Conservation (phyloP, 2,888 invertebrate genomes). For the Chaetoderma sp. region DNA sequence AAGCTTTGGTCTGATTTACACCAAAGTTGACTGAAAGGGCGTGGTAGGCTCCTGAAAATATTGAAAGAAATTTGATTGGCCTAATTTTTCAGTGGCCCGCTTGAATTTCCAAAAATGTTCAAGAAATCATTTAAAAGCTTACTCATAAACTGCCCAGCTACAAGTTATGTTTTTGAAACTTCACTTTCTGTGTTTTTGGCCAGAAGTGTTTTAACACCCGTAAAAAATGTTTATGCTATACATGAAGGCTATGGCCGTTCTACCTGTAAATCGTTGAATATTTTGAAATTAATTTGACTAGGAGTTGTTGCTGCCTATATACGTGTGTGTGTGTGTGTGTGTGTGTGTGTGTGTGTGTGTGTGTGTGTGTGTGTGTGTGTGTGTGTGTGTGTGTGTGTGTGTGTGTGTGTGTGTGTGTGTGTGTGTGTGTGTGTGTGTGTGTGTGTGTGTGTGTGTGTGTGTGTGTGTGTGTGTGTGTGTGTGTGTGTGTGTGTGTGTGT, state of each 20-base stretch:
- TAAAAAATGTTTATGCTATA: not conserved
- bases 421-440: not conserved
- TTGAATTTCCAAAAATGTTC: too few species aligned
- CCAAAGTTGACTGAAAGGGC: too few species aligned
- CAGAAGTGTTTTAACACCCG: not conserved
- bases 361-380: not conserved
- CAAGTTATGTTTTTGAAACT: too few species aligned
- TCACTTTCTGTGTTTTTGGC: not conserved
- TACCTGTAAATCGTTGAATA: too few species aligned
- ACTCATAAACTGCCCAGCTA: not conserved
- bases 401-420: not conserved
- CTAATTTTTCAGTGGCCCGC: too few species aligned
- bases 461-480: not conserved
- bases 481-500: constrained; percentile 17
- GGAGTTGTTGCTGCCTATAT: too few species aligned
- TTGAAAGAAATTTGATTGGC: too few species aligned
- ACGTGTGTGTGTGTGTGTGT: not conserved
- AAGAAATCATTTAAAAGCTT: too few species aligned
- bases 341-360: not conserved
- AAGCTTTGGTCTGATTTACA: too few species aligned
- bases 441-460: not conserved
- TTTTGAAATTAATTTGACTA: too few species aligned
- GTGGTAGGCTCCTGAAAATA: too few species aligned
- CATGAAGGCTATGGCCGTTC: not conserved
- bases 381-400: not conserved